Evolutionary conservation across 1,140 invertebrate genomes (phyloP).

Genomic region (Drosophila bifasciata): DNA sequence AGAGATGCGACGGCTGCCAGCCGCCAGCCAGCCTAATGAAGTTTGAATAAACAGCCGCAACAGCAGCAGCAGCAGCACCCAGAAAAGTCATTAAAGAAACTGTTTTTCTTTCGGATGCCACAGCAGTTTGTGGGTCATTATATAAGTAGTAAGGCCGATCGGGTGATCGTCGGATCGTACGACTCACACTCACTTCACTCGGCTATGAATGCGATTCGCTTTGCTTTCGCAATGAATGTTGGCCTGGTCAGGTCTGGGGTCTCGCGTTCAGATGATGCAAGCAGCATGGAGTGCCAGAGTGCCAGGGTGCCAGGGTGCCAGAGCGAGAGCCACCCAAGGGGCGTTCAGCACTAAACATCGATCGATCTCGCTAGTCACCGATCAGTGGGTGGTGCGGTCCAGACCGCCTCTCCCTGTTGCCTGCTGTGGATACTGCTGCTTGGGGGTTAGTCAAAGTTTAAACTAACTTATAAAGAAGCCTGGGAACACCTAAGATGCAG

Average conservation of each 20-base stretch:
- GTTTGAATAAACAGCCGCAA: conserved; percentile 23
- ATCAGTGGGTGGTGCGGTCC: too few relatives aligned
- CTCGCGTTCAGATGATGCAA: conserved; percentile 6
- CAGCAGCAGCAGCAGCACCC: neutral
- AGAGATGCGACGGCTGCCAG: conserved; percentile 39
- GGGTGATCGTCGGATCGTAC: neutral
- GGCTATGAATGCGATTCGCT: conserved; percentile 40
- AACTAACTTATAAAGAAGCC: too few relatives aligned
- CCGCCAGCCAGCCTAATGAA: conserved; percentile 22
- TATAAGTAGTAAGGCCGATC: conserved; percentile 37
- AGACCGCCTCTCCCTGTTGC: too few relatives aligned
- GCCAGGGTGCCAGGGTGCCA: neutral
- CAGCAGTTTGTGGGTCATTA: conserved; percentile 65
- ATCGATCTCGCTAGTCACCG: too few relatives aligned
- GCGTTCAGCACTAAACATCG: too few relatives aligned
- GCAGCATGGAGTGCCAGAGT: neutral
- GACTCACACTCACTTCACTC: too few relatives aligned
- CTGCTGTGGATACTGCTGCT: too few relatives aligned
- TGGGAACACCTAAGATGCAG: too few relatives aligned
- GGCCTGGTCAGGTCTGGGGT: conserved; percentile 19
- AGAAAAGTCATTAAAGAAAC: conserved; percentile 70
- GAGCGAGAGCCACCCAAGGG: too few relatives aligned
- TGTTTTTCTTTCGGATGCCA: conserved; percentile 39
- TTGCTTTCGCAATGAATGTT: conserved; percentile 56
- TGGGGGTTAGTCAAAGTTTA: too few relatives aligned